Evolutionary conservation across 2,797 vertebrate species (phyloP), one percentile per base, ranked within the genome.

Genomic region (Dallia pectoralis): DNA sequence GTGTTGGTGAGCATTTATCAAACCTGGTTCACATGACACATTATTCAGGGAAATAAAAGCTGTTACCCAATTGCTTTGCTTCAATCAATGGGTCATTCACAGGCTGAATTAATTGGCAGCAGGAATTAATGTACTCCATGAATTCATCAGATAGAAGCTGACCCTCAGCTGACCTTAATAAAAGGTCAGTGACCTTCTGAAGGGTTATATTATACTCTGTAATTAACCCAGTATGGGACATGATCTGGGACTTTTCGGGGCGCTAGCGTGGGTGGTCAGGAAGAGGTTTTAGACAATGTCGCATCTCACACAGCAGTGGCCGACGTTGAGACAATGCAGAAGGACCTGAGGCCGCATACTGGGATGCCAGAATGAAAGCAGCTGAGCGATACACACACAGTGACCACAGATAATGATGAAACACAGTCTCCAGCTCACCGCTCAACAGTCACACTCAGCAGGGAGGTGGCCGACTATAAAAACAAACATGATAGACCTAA

Each of bases 151-250:
- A 33, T n/a, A 36, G 56, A 62, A 14, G 22, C 49, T 51, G 32
- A 25, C 32, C 12, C 66, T 16, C n/a, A 11, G 9, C 69, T 14
- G 27, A 70, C 53, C 51, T 61, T 74, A 66, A 79, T 65, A 86
- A 77, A 40, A 76, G 71, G 67, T 27, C 53, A 77, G 63, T 72
- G 81, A 86, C 81, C 81, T 83, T 75, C 83, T 81, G 85, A 85
- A 84, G 75, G 79, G 71, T 74, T 56, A 18, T 76, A 79, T 86
- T 81, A 78, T 84, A 71, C 82, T 48, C 70, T 61, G 67, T 66
- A 14, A 74, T 65, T 44, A 44, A 47, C 59, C 59, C 78, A 65
- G 79, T 75, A 62, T 8, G 25, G 27, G 22, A 8, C 22, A 12
- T 8, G 36, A 11, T 25, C 15, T 44, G 29, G 14, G 44, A 19